Conservation (phyloP, 2,888 invertebrate species). For the Odontomyia ornata region DNA sequence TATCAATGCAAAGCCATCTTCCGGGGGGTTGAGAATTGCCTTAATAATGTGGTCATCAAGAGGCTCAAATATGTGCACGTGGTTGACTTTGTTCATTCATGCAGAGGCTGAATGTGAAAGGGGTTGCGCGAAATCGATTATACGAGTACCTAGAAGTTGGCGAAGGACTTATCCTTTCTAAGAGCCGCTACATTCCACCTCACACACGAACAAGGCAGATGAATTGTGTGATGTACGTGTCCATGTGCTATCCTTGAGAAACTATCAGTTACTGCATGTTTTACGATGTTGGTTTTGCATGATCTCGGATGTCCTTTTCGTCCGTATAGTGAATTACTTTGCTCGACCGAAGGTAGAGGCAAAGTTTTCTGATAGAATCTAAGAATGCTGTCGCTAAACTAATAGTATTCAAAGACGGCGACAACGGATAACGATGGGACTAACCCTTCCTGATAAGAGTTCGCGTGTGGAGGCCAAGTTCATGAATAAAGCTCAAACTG, state of each 20-base stretch:
- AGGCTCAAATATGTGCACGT: constrained; percentile 49
- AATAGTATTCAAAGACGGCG: constrained; percentile 24
- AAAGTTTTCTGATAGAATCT: background rate
- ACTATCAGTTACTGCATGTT: constrained; percentile 5
- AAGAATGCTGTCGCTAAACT: constrained; percentile 12
- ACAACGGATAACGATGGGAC: constrained; percentile 6
- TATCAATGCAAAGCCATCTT: constrained; percentile 49
- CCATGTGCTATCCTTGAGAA: constrained; percentile 32
- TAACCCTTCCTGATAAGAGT: constrained; percentile 35
- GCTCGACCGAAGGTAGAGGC: background rate
- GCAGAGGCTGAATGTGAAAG: constrained; percentile 44
- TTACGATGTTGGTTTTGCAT: background rate
- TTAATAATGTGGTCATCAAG: constrained; percentile 50
- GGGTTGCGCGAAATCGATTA: constrained; percentile 47
- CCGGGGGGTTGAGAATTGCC: constrained; percentile 44
- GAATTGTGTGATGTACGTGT: constrained; percentile 6
- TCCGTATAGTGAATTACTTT: background rate
- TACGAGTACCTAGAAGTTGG: constrained; percentile 13
- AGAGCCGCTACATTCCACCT: background rate
- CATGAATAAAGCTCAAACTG: constrained; percentile 44
- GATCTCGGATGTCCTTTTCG: constrained; percentile 19
- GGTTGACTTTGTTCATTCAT: constrained; percentile 50
- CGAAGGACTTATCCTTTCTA: constrained; percentile 31
- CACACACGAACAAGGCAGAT: background rate
- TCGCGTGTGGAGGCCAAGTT: constrained; percentile 37